phyloP scores from a whole-genome alignment of 2,113 vertebrate genomes.

The Telmatochromis brichardi region DNA sequence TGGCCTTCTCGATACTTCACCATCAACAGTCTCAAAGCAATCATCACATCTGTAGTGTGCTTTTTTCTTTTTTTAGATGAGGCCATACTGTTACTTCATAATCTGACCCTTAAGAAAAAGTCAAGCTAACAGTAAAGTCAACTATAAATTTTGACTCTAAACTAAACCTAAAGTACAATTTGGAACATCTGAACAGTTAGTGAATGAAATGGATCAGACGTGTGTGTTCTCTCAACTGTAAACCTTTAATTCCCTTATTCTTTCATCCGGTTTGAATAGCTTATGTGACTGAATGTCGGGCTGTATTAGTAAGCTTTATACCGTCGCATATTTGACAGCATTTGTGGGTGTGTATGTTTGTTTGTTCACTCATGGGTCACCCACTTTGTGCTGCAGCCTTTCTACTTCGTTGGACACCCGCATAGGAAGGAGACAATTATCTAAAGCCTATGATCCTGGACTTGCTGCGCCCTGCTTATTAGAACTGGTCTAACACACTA shows the following conservation, averaged over 20 bases:
- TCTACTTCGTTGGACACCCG: neutral
- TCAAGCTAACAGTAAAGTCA: neutral
- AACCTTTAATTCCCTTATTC: neutral
- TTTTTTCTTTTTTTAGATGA: neutral
- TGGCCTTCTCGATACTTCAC: neutral
- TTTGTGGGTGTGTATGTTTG: neutral
- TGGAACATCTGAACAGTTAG: neutral
- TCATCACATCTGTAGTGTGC: neutral
- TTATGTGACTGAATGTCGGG: neutral
- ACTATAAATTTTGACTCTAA: neutral
- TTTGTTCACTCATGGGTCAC: neutral
- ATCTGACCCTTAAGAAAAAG: neutral
- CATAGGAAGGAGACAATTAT: slow-evolving; percentile 37
- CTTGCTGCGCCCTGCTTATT: neutral
- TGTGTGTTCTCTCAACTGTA: neutral
- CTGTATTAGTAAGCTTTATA: neutral
- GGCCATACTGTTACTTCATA: neutral
- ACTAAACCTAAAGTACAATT: neutral
- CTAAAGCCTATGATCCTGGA: slow-evolving; percentile 24
- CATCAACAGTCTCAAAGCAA: neutral
- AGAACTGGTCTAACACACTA: neutral
- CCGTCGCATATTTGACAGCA: neutral
- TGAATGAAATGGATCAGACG: neutral
- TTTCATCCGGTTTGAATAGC: neutral
- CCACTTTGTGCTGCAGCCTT: neutral